Conservation (phyloP, 2,113 vertebrate genomes). For the Baryphthengus martii region DNA sequence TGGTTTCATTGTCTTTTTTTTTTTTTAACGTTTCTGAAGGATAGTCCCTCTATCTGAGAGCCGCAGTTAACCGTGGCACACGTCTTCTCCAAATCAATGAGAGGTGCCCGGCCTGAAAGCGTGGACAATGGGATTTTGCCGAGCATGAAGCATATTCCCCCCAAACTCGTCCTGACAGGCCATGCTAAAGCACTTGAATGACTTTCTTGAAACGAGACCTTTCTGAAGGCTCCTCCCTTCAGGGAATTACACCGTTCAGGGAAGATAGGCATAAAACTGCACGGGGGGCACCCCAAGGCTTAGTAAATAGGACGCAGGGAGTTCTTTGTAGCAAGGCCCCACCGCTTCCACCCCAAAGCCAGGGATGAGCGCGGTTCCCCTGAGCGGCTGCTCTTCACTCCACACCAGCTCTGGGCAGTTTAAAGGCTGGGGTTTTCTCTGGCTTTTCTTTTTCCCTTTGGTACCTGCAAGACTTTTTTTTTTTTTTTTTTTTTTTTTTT, state of each 20-base stretch:
- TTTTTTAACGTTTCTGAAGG: neutral
- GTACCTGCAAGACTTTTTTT: neutral
- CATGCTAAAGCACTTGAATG: constrained; percentile 42
- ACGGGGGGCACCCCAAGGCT: neutral
- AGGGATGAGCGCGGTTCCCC: neutral
- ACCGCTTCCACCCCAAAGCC: neutral
- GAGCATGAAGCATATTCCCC: constrained; percentile 37
- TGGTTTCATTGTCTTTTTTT: neutral
- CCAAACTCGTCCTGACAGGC: constrained; percentile 44
- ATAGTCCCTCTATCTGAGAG: neutral
- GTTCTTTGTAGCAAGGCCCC: neutral
- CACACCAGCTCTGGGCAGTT: neutral
- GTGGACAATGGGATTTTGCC: constrained; percentile 55
- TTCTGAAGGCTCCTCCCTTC: neutral
- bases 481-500: neutral
- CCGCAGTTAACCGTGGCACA: constrained; percentile 45
- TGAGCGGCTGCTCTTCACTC: neutral
- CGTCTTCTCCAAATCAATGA: constrained; percentile 50
- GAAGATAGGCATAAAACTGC: constrained; percentile 20
- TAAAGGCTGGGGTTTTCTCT: neutral
- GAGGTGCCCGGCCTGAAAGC: constrained; percentile 17
- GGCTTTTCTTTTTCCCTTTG: neutral
- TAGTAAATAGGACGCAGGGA: neutral
- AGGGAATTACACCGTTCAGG: neutral
- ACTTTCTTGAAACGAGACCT: constrained; percentile 43